A percentile compares a stretch with the other conserved stretches of the same genome.
phyloP scores from a whole-genome alignment of 2,797 vertebrate species.

The Sebastolobus altivelis region DNA sequence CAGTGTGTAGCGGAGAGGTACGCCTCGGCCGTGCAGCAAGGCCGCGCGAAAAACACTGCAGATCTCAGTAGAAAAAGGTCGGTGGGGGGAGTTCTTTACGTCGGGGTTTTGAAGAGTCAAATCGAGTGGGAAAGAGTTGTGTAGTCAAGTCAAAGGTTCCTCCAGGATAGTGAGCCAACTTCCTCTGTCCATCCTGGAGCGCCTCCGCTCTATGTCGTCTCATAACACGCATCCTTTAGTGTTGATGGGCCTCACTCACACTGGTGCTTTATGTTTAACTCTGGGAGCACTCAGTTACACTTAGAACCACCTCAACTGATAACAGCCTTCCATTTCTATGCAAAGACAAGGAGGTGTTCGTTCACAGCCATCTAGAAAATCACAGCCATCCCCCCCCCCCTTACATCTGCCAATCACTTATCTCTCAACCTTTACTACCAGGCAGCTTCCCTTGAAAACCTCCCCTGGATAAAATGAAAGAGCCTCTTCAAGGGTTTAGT shows the following conservation, averaged over 20 bases:
- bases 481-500: conserved; percentile 28
- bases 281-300: conserved; percentile 78
- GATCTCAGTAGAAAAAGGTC: conserved; percentile 26
- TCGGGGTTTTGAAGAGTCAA: conserved; percentile 19
- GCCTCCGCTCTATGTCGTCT: conserved; percentile 45
- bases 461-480: conserved; percentile 30
- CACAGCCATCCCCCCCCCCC: conserved; percentile 36
- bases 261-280: conserved; percentile 81
- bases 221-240: conserved; percentile 51
- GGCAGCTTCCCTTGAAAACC: conserved; percentile 74
- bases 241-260: conserved; percentile 71
- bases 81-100: not conserved
- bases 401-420: conserved; percentile 59
- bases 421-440: conserved; percentile 68
- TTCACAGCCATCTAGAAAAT: conserved; percentile 68
- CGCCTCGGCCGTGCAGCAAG: conserved; percentile 47
- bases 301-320: conserved; percentile 79
- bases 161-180: conserved; percentile 44
- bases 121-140: conserved; percentile 30
- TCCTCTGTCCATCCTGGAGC: conserved; percentile 59
- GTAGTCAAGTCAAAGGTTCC: conserved; percentile 29
- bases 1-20: conserved; percentile 57
- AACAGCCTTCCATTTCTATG: conserved; percentile 87
- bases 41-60: conserved; percentile 47
- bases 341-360: conserved; percentile 82